Base-by-base conservation (phyloP, 2,797 vertebrate species). In the Gallinago nigripennis region DNA sequence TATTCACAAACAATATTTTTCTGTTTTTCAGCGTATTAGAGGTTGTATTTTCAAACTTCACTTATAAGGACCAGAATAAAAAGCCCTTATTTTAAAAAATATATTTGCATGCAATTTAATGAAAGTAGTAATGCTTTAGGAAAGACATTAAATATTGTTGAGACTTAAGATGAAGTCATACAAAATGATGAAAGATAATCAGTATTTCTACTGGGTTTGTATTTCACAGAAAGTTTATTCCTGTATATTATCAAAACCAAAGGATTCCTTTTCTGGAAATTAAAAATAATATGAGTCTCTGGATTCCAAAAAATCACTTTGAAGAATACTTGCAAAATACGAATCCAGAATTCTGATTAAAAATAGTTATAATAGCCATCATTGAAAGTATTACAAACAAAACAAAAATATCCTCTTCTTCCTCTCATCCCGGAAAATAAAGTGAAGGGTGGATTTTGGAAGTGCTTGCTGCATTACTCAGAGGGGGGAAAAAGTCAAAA, bases 161-260 rank as follows among this genome's bases (percentile, higher is more conserved):
- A 68, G 8, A 64, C 3, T 39, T n/a, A 48, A 3, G 8, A 69
- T 30, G 6, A 79, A 76, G 19, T 72, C 41, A 65, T 8, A 50
- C 9, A 71, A 82, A 72, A 58, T 18, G 2, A 31, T 64, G 33
- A 89, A 64, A 12, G 7, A 7, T 19, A 66, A 33, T 45, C 11
- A 78, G 8, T 39, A 15, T 80, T 85, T 73, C 12, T 84, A 30
- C 5, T 50, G 8, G 11, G 53, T 91, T 77, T 86, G 23, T 93
- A 43, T 84, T 65, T 73, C 68, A 71, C n/a, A 90, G 77, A 82
- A 93, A 91, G 27, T 82, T 94, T 84, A 92, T 95, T 95, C 70
- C 81, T 57, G 78, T 91, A 48, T 53, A 46, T 84, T 94, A 83
- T 75, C 15, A 43, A 77, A 86, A 88, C 48, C 15, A 95, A 68